Base-by-base conservation (phyloP, 2,113 vertebrate species). In the Semnornis frantzii region DNA sequence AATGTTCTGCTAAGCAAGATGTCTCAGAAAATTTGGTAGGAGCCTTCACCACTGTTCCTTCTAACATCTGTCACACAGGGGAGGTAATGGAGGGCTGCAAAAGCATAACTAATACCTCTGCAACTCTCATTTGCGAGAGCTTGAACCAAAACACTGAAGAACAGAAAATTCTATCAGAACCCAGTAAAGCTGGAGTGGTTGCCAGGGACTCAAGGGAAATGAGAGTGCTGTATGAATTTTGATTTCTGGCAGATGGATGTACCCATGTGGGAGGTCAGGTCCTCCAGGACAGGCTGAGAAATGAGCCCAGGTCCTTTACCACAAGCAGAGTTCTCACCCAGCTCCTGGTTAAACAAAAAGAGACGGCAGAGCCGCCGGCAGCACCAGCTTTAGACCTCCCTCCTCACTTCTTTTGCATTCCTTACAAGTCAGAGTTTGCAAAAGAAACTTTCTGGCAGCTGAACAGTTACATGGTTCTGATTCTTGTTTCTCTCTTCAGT, bases 1-100 rank as follows among this genome's bases (percentile, higher is more conserved):
- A 92, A 84, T 25, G 6, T 72, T 87, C 63, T 55, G 48, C n/a
- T 66, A 66, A 87, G 94, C 81, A 89, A 87, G 77, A 82, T 70
- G 24, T 69, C 85, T 94, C 2, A 0, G 18, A 54, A 9, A 60
- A 79, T 63, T 88, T 83, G n/a, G 5, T 65, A 69, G 5, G 50
- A 62, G 27, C 44, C 88, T 78, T 94, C n/a, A 54, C 77, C 60
- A 80, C n/a, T 80, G 9, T 79, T 92, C 44, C 74, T 90, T 77
- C 50, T 85, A 70, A 85, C 31, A 50, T 66, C 46, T 64, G 28
- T 58, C 42, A 74, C 9, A 46, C 1, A 66, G 52, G 54, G 23
- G 52, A 91, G 50, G 23, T 72, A 87, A 66, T 5, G 9, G 52
- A 66, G 19, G 48, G 66, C 63, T 89, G 33, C 37, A 64, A 78